Percentiles rank a stretch among this genome's conserved stretches.
These are phyloP conservation scores for Halictus rubicundus DNA, from an alignment of 1,140 invertebrate species.

Conservation along the genomic window DNA sequence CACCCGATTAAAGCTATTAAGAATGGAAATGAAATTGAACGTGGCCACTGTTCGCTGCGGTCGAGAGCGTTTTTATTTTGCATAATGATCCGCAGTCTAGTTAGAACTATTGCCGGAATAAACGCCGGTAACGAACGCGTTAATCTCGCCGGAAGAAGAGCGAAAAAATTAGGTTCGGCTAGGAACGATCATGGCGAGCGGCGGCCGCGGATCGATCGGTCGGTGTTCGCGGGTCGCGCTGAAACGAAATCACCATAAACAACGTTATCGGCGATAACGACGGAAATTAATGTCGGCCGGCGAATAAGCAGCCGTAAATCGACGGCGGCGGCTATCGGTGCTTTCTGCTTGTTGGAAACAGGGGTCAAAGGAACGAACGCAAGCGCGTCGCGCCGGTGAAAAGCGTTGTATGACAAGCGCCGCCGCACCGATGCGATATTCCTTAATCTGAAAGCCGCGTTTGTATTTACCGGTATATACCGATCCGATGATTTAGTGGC, in stretches of 20 bases:
- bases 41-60: too few relatives aligned
- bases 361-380: neutral
- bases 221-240: neutral
- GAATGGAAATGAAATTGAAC: too few relatives aligned
- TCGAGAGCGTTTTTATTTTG: too few relatives aligned
- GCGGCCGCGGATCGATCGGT: neutral
- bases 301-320: slow-evolving; percentile 26
- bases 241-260: slow-evolving; percentile 29
- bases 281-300: slow-evolving; percentile 25
- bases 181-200: neutral
- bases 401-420: neutral
- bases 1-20: too few relatives aligned
- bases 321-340: slow-evolving; percentile 7
- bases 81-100: too few relatives aligned
- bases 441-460: slow-evolving; percentile 29
- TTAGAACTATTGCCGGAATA: too few relatives aligned
- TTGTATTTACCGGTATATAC: slow-evolving; percentile 19
- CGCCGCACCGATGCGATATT: neutral
- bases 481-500: slow-evolving; percentile 37
- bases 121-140: too few relatives aligned
- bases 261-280: slow-evolving; percentile 33
- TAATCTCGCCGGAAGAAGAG: too few relatives aligned
- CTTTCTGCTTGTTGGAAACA: neutral
- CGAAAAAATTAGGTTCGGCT: too few relatives aligned
- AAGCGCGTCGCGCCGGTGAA: too few relatives aligned